Conservation (phyloP, 2,888 invertebrate species). For the Philereme transversata region DNA sequence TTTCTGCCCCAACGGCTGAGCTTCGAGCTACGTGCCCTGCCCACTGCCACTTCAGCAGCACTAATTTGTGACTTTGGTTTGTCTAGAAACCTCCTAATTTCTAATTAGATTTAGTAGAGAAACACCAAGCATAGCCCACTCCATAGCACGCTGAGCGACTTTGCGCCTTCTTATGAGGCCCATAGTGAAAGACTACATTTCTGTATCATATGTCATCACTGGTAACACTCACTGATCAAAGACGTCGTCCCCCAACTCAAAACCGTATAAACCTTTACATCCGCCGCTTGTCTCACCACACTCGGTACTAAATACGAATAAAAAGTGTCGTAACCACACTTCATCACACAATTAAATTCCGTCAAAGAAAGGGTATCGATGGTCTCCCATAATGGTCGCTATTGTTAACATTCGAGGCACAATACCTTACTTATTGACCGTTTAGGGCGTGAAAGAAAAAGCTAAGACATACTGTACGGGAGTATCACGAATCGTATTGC, state of each 20-base stretch:
- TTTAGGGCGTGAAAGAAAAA: conserved; percentile 80
- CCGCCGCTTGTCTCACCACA: conserved; percentile 45
- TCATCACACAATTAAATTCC: conserved; percentile 83
- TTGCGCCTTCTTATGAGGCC: too few species aligned
- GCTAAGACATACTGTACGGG: conserved; percentile 52
- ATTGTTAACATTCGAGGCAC: conserved; percentile 79
- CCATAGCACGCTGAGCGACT: too few species aligned
- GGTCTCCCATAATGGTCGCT: conserved; percentile 75
- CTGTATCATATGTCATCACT: too few species aligned
- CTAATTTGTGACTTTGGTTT: too few species aligned
- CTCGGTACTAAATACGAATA: conserved; percentile 53
- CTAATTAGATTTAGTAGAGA: too few species aligned
- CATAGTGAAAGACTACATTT: too few species aligned
- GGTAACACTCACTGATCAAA: not conserved
- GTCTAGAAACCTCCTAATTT: too few species aligned
- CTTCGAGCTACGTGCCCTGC: too few species aligned
- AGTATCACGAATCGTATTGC: conserved; percentile 19
- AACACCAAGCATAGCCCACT: too few species aligned
- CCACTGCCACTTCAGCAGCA: too few species aligned
- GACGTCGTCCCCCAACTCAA: not conserved
- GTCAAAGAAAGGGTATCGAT: conserved; percentile 81
- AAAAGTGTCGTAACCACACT: conserved; percentile 79
- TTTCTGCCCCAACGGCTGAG: too few species aligned
- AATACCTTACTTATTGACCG: conserved; percentile 80
- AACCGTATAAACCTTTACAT: conserved; percentile 28